Evolutionary conservation across 1,140 invertebrate genomes (phyloP), one percentile per base, ranked within the genome.

Genomic region (Pseudomyrmex concolor): DNA sequence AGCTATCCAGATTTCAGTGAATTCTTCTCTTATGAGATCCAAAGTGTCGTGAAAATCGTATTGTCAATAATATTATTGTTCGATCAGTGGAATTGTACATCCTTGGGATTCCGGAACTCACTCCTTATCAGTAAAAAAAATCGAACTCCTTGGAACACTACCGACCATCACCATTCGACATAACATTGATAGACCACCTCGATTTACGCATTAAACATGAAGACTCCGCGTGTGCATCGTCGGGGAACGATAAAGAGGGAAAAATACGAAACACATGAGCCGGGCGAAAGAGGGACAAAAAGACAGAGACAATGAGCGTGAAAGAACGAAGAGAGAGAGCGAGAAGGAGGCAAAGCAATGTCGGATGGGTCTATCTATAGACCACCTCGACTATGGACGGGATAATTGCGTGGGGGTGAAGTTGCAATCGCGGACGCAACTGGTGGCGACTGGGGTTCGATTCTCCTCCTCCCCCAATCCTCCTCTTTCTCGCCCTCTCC

Each of bases 371-470:
- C 91, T 93, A 93, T 91, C 84, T 92, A 91, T 92, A 93, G 91
- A 92, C 51, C 66, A 91, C 63, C 78, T 88, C 86, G 89, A 89
- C 89, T 89, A 84, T 90, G 90, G 85, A 86, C 60, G 87, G 87
- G 87, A 90, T 91, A 91, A 92, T 91, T 91, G 88, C 86, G 91
- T 87, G 89, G 84, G 91, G 90, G 86, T 91, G 89, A 91, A 93
- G 86, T 91, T 92, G 90, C 89, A 91, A 91, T 91, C 88, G 91
- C 84, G 72, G 77, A 90, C 88, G 91, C 91, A 91, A 92, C 90
- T 91, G 85, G 89, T 92, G 89, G 85, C 77, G 84, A 83, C 70
- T 81, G 70, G 74, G 74, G 43, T 64, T 83, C 57, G 67, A 84
- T 70, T 70, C 55, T 48, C 48, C n/a, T 17, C 68, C 50, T 15